Percentiles rank a stretch among this genome's conserved stretches.
Conservation (phyloP, 2,888 invertebrate species). For the Hymenopus coronatus region DNA sequence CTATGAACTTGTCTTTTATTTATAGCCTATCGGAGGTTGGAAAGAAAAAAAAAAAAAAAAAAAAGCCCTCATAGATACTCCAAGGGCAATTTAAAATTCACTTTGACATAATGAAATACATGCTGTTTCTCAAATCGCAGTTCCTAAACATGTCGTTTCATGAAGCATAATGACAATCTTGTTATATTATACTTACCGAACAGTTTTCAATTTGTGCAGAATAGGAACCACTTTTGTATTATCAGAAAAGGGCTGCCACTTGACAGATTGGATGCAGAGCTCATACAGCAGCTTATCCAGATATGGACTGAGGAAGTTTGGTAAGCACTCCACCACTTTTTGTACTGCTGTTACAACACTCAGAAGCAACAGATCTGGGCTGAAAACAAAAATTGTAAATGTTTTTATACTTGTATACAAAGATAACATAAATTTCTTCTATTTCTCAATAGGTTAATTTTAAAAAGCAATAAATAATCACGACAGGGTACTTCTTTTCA, state of each 20-base stretch:
- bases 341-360: constrained; percentile 76
- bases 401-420: neutral
- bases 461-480: neutral
- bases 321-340: constrained; percentile 77
- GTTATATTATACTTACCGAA: constrained; percentile 36
- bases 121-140: too few species aligned
- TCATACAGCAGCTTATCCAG: constrained; percentile 67
- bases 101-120: too few species aligned
- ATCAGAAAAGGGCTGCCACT: constrained; percentile 31
- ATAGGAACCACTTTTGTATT: constrained; percentile 40
- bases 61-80: too few species aligned
- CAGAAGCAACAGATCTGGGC: constrained; percentile 60
- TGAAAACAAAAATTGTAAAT: constrained; percentile 6
- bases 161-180: too few species aligned
- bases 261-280: constrained; percentile 54
- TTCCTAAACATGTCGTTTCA: too few species aligned
- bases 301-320: constrained; percentile 83
- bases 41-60: too few species aligned
- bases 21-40: too few species aligned
- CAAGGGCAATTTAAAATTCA: too few species aligned
- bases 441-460: neutral
- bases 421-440: neutral
- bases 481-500: too few species aligned
- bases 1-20: too few species aligned
- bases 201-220: constrained; percentile 38